Conservation (phyloP, 1,140 invertebrate genomes). For the Drosophila nasuta region DNA sequence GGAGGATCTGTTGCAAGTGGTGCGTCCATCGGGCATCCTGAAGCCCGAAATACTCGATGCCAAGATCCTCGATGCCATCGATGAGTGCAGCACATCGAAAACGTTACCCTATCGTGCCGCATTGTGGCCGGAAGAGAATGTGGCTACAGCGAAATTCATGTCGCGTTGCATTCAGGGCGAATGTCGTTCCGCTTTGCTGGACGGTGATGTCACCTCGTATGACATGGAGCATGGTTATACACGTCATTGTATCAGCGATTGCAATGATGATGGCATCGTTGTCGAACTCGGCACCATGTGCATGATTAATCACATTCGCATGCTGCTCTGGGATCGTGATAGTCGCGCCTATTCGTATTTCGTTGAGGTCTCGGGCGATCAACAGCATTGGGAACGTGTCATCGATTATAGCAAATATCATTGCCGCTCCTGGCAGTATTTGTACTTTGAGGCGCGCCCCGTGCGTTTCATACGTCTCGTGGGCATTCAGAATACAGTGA, state of each 20-base stretch:
- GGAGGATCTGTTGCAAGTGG: conserved; percentile 94
- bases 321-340: conserved; percentile 98
- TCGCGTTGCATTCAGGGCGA: conserved; percentile 94
- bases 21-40: conserved; percentile 93
- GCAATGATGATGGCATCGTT: conserved; percentile 90
- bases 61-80: conserved; percentile 96
- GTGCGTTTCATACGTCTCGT: conserved; percentile 96
- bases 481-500: conserved; percentile 98
- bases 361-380: conserved; percentile 98
- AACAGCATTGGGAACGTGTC: conserved; percentile 96
- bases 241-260: conserved; percentile 95
- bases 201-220: conserved; percentile 90
- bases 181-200: conserved; percentile 93
- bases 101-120: conserved; percentile 93
- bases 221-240: conserved; percentile 90
- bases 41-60: conserved; percentile 88
- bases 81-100: conserved; percentile 91
- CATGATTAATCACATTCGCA: conserved; percentile 96
- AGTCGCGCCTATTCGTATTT: conserved; percentile 98
- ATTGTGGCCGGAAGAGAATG: conserved; percentile 94
- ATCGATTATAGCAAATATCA: conserved; percentile 96
- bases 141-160: conserved; percentile 91
- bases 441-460: conserved; percentile 96
- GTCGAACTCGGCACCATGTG: conserved; percentile 94
- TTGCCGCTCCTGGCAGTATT: conserved; percentile 98